These are phyloP conservation scores for Tenualosa ilisha DNA, from an alignment of 2,797 vertebrate species.

Conservation along the genomic window DNA sequence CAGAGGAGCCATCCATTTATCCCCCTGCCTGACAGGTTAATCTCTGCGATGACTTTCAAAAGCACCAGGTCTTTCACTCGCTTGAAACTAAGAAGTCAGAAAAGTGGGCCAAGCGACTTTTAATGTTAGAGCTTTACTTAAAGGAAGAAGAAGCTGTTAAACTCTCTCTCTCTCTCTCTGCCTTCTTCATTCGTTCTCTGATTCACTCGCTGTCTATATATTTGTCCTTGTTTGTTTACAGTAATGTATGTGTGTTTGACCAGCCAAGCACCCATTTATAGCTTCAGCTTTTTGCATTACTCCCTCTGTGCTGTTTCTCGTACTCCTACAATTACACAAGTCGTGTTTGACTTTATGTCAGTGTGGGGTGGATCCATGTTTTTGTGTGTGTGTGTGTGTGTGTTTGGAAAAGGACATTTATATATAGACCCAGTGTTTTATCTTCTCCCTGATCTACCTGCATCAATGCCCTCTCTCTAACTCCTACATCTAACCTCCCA, in stretches of 20 bases:
- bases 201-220: not conserved
- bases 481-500: not conserved
- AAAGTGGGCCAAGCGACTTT: not conserved
- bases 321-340: not conserved
- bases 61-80: not conserved
- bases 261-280: not conserved
- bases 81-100: not conserved
- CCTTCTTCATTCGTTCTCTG: not conserved
- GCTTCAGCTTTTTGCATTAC: not conserved
- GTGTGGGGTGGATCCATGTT: no score
- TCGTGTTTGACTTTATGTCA: not conserved
- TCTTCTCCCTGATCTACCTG: not conserved
- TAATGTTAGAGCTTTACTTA: not conserved
- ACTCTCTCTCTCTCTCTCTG: not conserved
- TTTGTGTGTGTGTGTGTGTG: not conserved
- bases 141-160: not conserved
- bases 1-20: not conserved
- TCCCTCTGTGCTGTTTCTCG: not conserved
- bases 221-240: not conserved
- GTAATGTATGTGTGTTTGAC: not conserved
- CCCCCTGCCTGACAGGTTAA: conserved; percentile 16
- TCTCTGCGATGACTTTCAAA: conserved; percentile 20
- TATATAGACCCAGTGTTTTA: no score
- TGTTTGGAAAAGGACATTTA: not conserved
- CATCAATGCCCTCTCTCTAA: not conserved